phyloP scores from a whole-genome alignment of 2,797 vertebrate genomes.

The Eutrigla gurnardus region DNA sequence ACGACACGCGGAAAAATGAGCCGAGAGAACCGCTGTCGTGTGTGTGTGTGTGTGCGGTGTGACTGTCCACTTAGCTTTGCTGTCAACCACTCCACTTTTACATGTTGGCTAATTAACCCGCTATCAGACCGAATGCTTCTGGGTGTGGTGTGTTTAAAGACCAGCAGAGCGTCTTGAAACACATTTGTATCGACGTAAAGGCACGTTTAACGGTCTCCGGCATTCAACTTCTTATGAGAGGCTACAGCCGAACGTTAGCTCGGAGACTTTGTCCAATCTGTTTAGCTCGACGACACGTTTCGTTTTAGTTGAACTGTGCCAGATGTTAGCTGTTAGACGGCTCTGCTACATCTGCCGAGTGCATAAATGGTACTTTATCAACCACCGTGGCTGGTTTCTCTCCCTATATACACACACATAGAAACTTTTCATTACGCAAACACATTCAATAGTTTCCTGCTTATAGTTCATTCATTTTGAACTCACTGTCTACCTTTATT shows the following conservation, averaged over 20 bases:
- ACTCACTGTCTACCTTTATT: background rate
- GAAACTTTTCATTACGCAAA: background rate
- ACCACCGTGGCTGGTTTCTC: background rate
- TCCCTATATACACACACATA: background rate
- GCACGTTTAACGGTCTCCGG: background rate
- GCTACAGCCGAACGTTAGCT: constrained; percentile 35
- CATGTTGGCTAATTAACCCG: constrained; percentile 31
- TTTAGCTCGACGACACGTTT: background rate
- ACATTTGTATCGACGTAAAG: background rate
- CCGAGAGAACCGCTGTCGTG: constrained; percentile 32
- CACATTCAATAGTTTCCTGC: background rate
- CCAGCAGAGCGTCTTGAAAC: too few relatives aligned
- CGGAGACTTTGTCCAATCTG: background rate
- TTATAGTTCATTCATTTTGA: background rate
- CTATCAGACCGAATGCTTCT: background rate
- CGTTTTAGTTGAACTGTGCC: background rate
- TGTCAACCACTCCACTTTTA: constrained; percentile 44
- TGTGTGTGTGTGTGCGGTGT: constrained; percentile 24
- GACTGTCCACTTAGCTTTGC: constrained; percentile 58
- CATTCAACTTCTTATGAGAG: background rate
- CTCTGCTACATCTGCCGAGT: background rate
- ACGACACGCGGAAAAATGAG: constrained; percentile 15
- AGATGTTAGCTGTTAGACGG: constrained; percentile 13
- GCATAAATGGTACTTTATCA: background rate
- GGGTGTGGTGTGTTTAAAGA: background rate